Conservation (phyloP, 92 coral and sea anemone species). For the Epizoanthus fatuus region DNA sequence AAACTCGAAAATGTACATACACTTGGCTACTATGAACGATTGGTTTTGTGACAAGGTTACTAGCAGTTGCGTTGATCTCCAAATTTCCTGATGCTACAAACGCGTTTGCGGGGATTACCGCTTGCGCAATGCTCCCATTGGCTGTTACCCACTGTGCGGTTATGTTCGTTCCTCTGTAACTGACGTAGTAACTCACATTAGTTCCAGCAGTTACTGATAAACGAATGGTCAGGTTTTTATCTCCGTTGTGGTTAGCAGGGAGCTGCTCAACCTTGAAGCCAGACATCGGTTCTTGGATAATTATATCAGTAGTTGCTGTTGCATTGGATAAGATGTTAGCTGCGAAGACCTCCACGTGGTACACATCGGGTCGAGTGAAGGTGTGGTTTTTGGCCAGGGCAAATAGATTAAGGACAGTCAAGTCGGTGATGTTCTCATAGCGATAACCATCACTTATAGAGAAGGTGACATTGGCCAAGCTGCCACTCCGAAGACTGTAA, state of each 20-base stretch:
- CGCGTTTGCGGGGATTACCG: neutral
- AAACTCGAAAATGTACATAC: neutral
- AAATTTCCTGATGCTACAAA: constrained; percentile 14
- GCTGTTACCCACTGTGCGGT: constrained; percentile 24
- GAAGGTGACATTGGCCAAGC: constrained; percentile 22
- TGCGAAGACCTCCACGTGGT: constrained; percentile 13
- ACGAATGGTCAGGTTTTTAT: constrained; percentile 9
- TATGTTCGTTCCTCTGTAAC: neutral
- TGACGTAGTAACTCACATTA: constrained; percentile 19
- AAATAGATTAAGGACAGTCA: neutral
- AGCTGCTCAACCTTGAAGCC: neutral
- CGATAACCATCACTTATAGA: constrained; percentile 17
- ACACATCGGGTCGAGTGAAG: constrained; percentile 3
- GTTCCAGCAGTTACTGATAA: constrained; percentile 17
- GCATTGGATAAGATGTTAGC: constrained; percentile 20
- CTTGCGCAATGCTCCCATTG: constrained; percentile 13
- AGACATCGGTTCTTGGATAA: neutral
- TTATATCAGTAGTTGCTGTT: constrained; percentile 9
- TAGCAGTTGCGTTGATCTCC: constrained; percentile 8
- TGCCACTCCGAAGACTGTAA: constrained; percentile 17
- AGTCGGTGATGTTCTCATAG: neutral
- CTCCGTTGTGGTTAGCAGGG: constrained; percentile 7
- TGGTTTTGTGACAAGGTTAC: constrained; percentile 9
- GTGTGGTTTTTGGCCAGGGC: constrained; percentile 20
- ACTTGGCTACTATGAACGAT: neutral